phyloP scores from a whole-genome alignment of 2,113 vertebrate species.

The Phrynocephalus versicolor region DNA sequence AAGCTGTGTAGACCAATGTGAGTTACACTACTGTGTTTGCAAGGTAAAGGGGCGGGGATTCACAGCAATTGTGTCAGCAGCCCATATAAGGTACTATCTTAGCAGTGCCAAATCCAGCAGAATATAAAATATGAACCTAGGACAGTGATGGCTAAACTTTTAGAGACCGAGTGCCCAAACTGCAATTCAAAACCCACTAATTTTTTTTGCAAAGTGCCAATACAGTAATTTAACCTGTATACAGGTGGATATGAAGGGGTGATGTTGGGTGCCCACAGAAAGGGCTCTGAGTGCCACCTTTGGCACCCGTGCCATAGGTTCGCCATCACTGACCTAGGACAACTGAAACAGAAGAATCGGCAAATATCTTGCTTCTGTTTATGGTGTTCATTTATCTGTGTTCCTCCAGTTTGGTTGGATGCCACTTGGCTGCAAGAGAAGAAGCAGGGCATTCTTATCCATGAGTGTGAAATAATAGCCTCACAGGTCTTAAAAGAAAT shows the following conservation, averaged over 20 bases:
- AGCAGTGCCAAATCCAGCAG: neutral
- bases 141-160: too few relatives aligned
- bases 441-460: neutral
- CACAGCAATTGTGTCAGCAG: neutral
- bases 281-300: too few relatives aligned
- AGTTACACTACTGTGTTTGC: neutral
- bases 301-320: too few relatives aligned
- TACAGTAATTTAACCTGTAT: too few relatives aligned
- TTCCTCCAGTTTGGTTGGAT: neutral
- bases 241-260: too few relatives aligned
- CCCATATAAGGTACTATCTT: neutral
- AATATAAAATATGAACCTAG: neutral
- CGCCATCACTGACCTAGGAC: too few relatives aligned
- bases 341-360: neutral
- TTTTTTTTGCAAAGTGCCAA: too few relatives aligned
- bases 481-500: neutral
- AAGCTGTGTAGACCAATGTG: neutral
- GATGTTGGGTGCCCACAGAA: too few relatives aligned
- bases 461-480: neutral
- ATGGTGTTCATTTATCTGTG: neutral
- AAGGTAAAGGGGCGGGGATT: neutral
- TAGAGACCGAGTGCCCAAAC: too few relatives aligned
- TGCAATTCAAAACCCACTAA: too few relatives aligned
- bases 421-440: neutral
- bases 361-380: neutral